A percentile compares a stretch with the other conserved stretches of the same genome.
phyloP scores from a whole-genome alignment of 2,113 vertebrate species.

The Bubo scandiacus region DNA sequence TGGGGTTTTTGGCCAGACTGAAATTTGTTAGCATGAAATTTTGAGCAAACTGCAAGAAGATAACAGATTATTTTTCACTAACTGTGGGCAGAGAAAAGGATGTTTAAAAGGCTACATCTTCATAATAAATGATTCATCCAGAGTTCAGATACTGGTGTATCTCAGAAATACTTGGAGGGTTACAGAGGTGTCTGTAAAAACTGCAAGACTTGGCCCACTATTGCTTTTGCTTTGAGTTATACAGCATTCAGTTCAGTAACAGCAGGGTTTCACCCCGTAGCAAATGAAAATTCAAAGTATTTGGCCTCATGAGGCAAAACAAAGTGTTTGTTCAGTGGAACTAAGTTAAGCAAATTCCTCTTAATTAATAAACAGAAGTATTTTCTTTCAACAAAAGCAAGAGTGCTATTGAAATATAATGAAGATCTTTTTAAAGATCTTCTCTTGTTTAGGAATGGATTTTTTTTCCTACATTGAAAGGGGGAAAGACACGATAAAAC shows the following conservation, averaged over 20 bases:
- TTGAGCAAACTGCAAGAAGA: not conserved
- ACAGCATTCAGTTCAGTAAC: not conserved
- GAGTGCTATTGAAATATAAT: not conserved
- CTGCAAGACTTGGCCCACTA: not conserved
- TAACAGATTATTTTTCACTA: not conserved
- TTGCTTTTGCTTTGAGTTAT: not conserved
- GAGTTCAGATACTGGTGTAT: not conserved
- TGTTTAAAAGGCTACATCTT: not conserved
- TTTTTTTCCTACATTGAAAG: not conserved
- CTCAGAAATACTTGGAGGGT: not conserved
- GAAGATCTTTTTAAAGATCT: not conserved
- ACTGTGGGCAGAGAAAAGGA: not conserved
- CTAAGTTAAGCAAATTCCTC: constrained; percentile 25
- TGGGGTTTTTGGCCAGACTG: not conserved
- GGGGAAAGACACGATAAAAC: not conserved
- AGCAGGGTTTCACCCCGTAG: not conserved
- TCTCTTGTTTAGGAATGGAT: not conserved
- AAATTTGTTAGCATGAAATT: not conserved
- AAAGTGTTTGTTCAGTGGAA: constrained; percentile 24
- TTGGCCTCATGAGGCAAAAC: constrained; percentile 3
- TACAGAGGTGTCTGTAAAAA: not conserved
- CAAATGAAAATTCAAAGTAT: constrained; percentile 36
- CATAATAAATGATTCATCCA: constrained; percentile 6
- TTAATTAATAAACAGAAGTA: constrained; percentile 34
- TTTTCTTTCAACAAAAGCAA: not conserved